phyloP scores from a whole-genome alignment of 2,888 invertebrate genomes.

The Antheraea yamamai region DNA sequence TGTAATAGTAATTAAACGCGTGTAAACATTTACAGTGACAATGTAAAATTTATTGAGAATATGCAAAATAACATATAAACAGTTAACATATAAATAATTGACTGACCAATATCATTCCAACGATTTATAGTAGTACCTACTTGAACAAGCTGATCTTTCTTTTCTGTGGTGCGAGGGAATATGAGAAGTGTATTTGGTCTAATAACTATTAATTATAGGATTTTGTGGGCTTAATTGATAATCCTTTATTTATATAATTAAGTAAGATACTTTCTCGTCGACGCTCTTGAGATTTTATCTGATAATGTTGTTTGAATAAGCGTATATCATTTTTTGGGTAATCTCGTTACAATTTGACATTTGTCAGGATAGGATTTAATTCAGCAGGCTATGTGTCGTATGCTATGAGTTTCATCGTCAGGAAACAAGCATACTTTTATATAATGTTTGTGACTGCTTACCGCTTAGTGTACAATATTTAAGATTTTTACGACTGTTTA shows the following conservation, averaged over 20 bases:
- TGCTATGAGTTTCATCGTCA: background rate
- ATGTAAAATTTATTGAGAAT: too few species aligned
- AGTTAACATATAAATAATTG: too few species aligned
- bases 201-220: conserved; percentile 50
- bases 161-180: conserved; percentile 22
- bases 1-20: too few species aligned
- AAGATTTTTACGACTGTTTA: background rate
- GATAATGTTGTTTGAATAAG: conserved; percentile 14
- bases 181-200: conserved; percentile 37
- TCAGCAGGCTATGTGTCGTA: background rate
- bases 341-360: background rate
- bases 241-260: conserved; percentile 43
- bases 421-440: too few species aligned
- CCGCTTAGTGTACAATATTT: background rate
- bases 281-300: background rate
- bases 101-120: background rate
- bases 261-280: conserved; percentile 4
- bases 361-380: background rate
- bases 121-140: background rate
- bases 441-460: too few species aligned
- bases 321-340: background rate
- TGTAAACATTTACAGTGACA: too few species aligned
- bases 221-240: conserved; percentile 53
- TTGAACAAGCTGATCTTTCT: conserved; percentile 7
- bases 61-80: too few species aligned